A percentile compares a stretch with the other conserved stretches of the same genome.
Conservation (phyloP, 1,140 invertebrate genomes). For the Saccostrea glomerata region DNA sequence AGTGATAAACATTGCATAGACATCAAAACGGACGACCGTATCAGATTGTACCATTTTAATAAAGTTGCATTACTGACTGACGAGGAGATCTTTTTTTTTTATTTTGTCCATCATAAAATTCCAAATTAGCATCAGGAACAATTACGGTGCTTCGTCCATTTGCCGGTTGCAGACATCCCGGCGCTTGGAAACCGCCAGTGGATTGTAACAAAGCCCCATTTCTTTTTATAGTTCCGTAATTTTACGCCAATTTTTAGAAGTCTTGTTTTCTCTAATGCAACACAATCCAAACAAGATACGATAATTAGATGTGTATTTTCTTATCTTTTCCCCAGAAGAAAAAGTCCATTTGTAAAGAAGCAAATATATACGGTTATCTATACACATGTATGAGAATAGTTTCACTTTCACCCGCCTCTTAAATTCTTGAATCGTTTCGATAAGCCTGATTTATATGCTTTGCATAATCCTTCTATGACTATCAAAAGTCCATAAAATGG, state of each 20-base stretch:
- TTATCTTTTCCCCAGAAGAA: neutral
- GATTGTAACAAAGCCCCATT: constrained; percentile 1
- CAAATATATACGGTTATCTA: neutral
- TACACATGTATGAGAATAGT: neutral
- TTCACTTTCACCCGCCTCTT: neutral
- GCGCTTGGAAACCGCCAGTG: neutral
- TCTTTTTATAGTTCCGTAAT: constrained; percentile 33
- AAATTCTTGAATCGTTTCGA: neutral
- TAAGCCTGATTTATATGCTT: neutral
- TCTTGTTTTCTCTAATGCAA: constrained; percentile 34
- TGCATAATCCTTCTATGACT: neutral
- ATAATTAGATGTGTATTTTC: constrained; percentile 1
- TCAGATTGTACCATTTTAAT: constrained; percentile 5
- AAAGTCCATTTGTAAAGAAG: neutral
- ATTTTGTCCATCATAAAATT: constrained; percentile 37
- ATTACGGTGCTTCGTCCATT: constrained; percentile 25
- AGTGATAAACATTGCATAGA: neutral
- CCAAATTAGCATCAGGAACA: constrained; percentile 37
- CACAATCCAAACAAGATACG: constrained; percentile 21
- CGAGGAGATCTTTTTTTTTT: constrained; percentile 8
- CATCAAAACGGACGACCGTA: constrained; percentile 2
- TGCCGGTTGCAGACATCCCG: neutral
- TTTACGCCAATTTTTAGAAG: constrained; percentile 28
- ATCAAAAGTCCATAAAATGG: neutral
- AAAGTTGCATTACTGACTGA: neutral